phyloP scores from a whole-genome alignment of 2,113 vertebrate species.

The Polypterus senegalus region DNA sequence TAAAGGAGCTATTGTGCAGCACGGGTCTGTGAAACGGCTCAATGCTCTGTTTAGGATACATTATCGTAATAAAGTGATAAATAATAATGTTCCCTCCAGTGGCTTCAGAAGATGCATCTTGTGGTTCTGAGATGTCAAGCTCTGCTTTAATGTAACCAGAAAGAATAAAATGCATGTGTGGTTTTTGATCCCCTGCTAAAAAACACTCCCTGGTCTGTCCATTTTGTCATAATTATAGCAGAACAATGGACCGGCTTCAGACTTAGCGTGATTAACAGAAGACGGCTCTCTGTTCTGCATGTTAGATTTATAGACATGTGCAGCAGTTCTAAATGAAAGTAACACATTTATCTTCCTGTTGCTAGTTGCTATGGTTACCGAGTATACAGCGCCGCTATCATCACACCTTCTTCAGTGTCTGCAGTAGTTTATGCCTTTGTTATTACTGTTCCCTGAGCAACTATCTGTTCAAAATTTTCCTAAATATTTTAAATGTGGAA shows the following conservation, averaged over 20 bases:
- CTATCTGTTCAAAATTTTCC: conserved; percentile 40
- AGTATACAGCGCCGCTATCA: conserved; percentile 64
- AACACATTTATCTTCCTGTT: conserved; percentile 58
- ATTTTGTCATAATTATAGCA: conserved; percentile 54
- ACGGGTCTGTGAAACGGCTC: conserved; percentile 4
- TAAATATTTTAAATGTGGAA: conserved; percentile 29
- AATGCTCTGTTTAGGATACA: conserved; percentile 30
- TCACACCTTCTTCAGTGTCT: conserved; percentile 59
- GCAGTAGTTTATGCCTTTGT: conserved; percentile 62
- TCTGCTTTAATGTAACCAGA: conserved; percentile 10
- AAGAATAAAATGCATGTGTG: conserved; percentile 7
- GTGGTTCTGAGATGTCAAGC: conserved; percentile 14
- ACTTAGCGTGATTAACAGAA: conserved; percentile 45
- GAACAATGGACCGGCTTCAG: conserved; percentile 51
- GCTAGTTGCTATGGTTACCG: conserved; percentile 68
- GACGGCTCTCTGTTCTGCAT: conserved; percentile 58
- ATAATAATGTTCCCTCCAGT: conserved; percentile 18
- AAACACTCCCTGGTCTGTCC: conserved; percentile 37
- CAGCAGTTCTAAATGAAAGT: conserved; percentile 53
- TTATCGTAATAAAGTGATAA: conserved; percentile 30
- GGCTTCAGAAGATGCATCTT: conserved; percentile 6
- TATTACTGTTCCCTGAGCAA: conserved; percentile 66
- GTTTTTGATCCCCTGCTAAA: conserved; percentile 10
- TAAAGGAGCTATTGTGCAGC: too few relatives aligned
- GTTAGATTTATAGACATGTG: conserved; percentile 71